Base-by-base conservation (phyloP, 1,140 invertebrate genomes). In the Monochamus saltuarius region DNA sequence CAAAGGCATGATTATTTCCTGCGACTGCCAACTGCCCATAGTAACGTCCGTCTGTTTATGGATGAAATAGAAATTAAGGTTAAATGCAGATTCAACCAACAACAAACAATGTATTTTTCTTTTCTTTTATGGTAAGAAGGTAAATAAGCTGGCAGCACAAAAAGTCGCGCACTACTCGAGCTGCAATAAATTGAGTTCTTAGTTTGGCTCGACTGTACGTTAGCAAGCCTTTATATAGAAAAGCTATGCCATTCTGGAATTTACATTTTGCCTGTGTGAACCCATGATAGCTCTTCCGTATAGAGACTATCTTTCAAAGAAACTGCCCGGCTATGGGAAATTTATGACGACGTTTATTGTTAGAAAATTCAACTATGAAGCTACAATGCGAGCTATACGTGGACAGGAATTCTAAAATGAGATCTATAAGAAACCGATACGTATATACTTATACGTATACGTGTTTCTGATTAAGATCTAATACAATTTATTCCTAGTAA, bases 191-290 rank as follows among this genome's bases (percentile, higher is more conserved):
- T 47, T 47, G 45, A 47, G 45, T 29, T 47, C 45, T 47, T 19
- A 47, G 45, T 47, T 47, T 47, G 45, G 45, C 45, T 47, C 45
- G 45, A 47, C 45, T 22, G 29, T 47, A 47, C 13, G 45, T 47
- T 47, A 47, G 17, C 45, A 47, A 47, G 45, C n/a, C 45, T 47
- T 47, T 47, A 47, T 47, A 47, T 47, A 47, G 45, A 9, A 47
- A n/a, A 47, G 45, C 17, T 40, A n/a, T 40, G 39, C 39, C 14
- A 16, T 11, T 22, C 13, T 47, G 45, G 45, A 11, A 29, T 47
- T 47, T 47, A 47, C 45, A 47, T 47, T 29, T 47, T 47, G 29
- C 45, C 29, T 29, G 10, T n/a, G 45, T 6, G 13, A 47, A 47
- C 17, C 29, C 8, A 19, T 40, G 0, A 47, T n/a, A 2, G n/a